Conservation (phyloP, 2,888 invertebrate species). For the Graphium colonna region DNA sequence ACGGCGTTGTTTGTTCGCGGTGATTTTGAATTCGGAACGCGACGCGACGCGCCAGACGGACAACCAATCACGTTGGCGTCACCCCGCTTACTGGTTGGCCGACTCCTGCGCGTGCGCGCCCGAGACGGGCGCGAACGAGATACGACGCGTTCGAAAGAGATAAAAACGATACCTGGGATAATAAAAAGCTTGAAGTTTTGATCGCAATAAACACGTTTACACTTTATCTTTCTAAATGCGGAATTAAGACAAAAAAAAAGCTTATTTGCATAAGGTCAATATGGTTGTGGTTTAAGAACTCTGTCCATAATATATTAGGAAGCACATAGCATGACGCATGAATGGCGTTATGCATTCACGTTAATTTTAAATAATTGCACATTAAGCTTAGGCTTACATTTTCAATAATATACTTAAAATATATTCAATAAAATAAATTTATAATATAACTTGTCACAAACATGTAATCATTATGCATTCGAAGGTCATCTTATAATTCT, state of each 20-base stretch:
- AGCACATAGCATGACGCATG: no score
- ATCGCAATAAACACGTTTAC: constrained; percentile 26
- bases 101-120: constrained; percentile 67
- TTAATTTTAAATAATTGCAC: no score
- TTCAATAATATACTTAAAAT: no score
- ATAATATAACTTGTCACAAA: no score
- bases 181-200: constrained; percentile 54
- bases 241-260: constrained; percentile 6
- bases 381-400: no score
- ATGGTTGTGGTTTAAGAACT: neutral
- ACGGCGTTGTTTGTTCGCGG: constrained; percentile 55
- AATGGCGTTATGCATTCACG: no score
- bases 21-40: constrained; percentile 60
- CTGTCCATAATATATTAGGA: neutral
- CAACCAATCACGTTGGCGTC: constrained; percentile 69
- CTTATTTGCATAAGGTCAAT: neutral
- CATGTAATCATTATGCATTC: no score
- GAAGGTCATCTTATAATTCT: no score
- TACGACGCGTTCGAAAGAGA: constrained; percentile 48
- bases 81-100: constrained; percentile 67
- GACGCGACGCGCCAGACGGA: constrained; percentile 47
- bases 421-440: no score
- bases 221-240: constrained; percentile 1
- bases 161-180: constrained; percentile 56
- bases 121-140: constrained; percentile 52